Percentiles rank a stretch among this genome's conserved stretches.
Conservation (phyloP, 2,888 invertebrate species). For the Mantis religiosa region DNA sequence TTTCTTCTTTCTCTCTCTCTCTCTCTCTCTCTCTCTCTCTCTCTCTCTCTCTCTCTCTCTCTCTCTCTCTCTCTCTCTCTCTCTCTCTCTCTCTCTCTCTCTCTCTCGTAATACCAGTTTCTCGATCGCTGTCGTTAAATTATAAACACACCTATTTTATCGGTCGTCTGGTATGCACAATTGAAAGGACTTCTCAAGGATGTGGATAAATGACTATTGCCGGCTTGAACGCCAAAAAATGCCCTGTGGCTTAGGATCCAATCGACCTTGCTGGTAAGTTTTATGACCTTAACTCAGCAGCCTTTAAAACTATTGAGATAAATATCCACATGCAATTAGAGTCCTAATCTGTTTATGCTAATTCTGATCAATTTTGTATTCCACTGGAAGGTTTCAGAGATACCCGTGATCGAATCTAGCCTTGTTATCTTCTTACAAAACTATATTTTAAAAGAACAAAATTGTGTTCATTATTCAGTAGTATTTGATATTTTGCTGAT, state of each 20-base stretch:
- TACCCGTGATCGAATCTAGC: too few relatives aligned
- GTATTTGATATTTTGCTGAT: too few relatives aligned
- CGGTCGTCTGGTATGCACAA: background rate
- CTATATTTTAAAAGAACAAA: too few relatives aligned
- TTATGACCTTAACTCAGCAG: background rate
- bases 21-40: background rate
- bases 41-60: background rate
- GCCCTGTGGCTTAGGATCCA: background rate
- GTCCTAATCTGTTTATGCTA: background rate
- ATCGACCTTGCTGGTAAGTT: background rate
- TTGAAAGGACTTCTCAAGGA: background rate
- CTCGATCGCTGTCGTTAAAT: background rate
- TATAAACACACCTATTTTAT: background rate
- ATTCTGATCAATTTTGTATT: background rate
- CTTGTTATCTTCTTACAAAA: too few relatives aligned
- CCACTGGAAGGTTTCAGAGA: background rate
- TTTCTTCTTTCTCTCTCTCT: background rate
- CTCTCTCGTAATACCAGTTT: background rate
- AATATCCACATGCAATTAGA: background rate
- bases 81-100: background rate
- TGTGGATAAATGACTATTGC: background rate
- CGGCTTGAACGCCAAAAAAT: background rate
- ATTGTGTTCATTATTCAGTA: too few relatives aligned
- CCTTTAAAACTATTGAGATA: background rate
- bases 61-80: background rate